A percentile compares a stretch with the other conserved stretches of the same genome.
These are phyloP conservation scores for Plectus sambesii DNA, from an alignment of 1,140 invertebrate species.

Conservation along the genomic window DNA sequence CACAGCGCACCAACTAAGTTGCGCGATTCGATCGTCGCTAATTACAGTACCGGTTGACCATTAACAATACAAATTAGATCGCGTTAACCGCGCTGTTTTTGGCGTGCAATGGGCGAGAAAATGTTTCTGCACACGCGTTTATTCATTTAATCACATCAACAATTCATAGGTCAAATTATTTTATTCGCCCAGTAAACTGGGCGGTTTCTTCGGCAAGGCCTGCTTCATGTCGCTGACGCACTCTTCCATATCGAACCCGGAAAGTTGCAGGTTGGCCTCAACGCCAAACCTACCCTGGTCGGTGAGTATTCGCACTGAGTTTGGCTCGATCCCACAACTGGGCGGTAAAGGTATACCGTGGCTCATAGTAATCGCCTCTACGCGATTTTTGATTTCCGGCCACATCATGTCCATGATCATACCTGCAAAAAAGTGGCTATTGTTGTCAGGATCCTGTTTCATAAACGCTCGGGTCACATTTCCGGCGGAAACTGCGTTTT, in stretches of 20 bases:
- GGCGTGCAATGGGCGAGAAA: no score
- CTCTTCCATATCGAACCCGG: conserved; percentile 20
- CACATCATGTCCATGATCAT: conserved; percentile 44
- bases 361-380: conserved; percentile 35
- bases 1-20: no score
- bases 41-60: no score
- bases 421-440: conserved; percentile 25
- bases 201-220: conserved; percentile 37
- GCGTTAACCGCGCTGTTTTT: no score
- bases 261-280: conserved; percentile 27
- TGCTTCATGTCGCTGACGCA: conserved; percentile 36
- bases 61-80: no score
- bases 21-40: no score
- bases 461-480: no score
- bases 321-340: conserved; percentile 38
- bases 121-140: no score
- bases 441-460: no score
- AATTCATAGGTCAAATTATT: no score
- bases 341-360: conserved; percentile 34
- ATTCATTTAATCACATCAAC: no score
- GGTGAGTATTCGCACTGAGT: conserved; percentile 26
- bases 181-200: no score
- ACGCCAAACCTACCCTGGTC: conserved; percentile 34
- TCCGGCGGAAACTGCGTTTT: conserved; percentile 9
- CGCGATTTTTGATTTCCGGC: conserved; percentile 36